Conservation (phyloP, 2,888 invertebrate species). For the Bugulina stolonifera region DNA sequence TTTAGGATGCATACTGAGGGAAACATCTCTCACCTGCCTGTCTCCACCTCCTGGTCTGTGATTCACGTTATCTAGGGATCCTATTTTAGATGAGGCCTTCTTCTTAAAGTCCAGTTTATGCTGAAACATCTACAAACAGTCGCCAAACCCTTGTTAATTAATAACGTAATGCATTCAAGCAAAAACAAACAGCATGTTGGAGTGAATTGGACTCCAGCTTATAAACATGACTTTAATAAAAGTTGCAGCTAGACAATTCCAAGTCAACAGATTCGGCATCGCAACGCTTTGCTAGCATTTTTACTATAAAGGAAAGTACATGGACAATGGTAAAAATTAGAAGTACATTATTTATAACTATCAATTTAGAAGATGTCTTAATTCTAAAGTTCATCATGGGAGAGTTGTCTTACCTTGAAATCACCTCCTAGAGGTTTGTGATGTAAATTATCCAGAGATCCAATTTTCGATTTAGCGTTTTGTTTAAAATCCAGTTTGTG, state of each 20-base stretch:
- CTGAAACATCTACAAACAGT: not conserved
- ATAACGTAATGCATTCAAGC: not conserved
- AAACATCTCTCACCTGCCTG: slow-evolving; percentile 17
- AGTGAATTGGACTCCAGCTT: too few species aligned
- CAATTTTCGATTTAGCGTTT: slow-evolving; percentile 6
- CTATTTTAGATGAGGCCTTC: not conserved
- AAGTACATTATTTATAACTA: too few species aligned
- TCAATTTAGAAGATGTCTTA: too few species aligned
- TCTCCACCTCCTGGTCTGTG: slow-evolving; percentile 21
- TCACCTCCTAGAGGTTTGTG: slow-evolving; percentile 12
- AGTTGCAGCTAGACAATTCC: too few species aligned
- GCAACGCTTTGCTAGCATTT: too few species aligned
- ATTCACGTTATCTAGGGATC: not conserved
- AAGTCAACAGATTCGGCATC: too few species aligned
- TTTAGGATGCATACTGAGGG: too few species aligned
- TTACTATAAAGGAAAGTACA: too few species aligned
- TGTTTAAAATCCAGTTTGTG: not conserved
- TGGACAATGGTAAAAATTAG: too few species aligned
- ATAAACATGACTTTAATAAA: too few species aligned
- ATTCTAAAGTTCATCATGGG: too few species aligned
- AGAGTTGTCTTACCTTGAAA: not conserved
- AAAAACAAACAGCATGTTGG: too few species aligned
- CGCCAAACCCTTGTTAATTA: not conserved
- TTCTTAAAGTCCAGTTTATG: not conserved
- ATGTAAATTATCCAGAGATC: not conserved